Conservation (phyloP, 2,797 vertebrate genomes). For the Erpetoichthys calabaricus region DNA sequence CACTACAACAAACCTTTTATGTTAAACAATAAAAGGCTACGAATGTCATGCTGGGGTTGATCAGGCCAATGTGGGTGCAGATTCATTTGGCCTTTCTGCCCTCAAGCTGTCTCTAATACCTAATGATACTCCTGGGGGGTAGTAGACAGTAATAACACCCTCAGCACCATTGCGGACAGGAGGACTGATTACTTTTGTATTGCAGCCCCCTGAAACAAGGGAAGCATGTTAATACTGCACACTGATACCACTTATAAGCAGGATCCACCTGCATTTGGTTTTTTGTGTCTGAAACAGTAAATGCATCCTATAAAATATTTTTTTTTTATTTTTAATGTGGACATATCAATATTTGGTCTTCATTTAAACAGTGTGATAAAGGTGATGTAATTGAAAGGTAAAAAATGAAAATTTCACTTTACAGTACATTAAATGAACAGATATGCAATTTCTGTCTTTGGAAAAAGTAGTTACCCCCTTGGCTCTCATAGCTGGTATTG, state of each 20-base stretch:
- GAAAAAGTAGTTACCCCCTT: too few relatives aligned
- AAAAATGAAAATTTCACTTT: too few relatives aligned
- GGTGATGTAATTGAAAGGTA: too few relatives aligned
- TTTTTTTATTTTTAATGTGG: too few relatives aligned
- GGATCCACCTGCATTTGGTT: slow-evolving; percentile 44
- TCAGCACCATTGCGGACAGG: slow-evolving; percentile 57
- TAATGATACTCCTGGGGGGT: slow-evolving; percentile 58
- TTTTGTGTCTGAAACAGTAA: slow-evolving; percentile 12
- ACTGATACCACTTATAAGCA: slow-evolving; percentile 59
- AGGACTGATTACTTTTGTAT: slow-evolving; percentile 51
- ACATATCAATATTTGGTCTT: too few relatives aligned
- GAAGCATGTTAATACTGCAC: slow-evolving; percentile 57
- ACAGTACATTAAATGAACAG: too few relatives aligned
- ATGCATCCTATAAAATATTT: too few relatives aligned
- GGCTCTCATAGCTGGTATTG: too few relatives aligned
- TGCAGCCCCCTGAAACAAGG: slow-evolving; percentile 37
- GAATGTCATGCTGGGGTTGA: slow-evolving; percentile 47
- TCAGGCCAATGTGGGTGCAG: slow-evolving; percentile 57
- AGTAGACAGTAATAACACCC: slow-evolving; percentile 18
- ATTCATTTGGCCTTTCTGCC: slow-evolving; percentile 41
- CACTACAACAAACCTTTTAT: slow-evolving; percentile 76
- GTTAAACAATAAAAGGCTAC: slow-evolving; percentile 69
- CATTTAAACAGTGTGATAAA: too few relatives aligned
- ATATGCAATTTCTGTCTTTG: too few relatives aligned
- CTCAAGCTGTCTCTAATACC: slow-evolving; percentile 31